phyloP scores from a whole-genome alignment of 2,888 invertebrate species.

The Parnassius mnemosyne region DNA sequence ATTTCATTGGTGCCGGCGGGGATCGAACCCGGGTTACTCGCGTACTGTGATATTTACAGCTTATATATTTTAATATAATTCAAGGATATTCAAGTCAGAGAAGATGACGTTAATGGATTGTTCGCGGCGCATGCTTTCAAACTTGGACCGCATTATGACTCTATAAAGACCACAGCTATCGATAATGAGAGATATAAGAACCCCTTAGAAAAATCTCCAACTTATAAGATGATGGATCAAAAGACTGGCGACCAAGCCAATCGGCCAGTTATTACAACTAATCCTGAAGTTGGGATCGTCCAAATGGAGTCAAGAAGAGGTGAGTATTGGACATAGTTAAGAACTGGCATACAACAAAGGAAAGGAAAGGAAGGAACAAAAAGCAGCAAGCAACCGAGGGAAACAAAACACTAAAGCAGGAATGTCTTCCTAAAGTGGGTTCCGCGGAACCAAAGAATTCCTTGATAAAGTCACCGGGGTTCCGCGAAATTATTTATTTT shows the following conservation, averaged over 20 bases:
- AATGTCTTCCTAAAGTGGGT: no score
- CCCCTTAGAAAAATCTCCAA: neutral
- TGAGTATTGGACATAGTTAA: neutral
- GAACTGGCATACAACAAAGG: neutral
- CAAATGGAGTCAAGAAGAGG: constrained; percentile 11
- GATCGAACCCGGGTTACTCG: no score
- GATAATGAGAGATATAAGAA: constrained; percentile 27
- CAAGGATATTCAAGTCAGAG: constrained; percentile 51
- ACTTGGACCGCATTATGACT: constrained; percentile 52
- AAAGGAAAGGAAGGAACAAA: no score
- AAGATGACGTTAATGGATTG: constrained; percentile 51
- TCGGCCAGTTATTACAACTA: constrained; percentile 7
- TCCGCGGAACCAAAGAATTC: no score
- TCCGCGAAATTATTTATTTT: no score
- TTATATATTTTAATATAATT: neutral
- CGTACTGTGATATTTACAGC: neutral
- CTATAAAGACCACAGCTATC: constrained; percentile 54
- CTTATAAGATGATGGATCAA: neutral
- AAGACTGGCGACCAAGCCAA: neutral
- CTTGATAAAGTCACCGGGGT: no score
- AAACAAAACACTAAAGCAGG: no score
- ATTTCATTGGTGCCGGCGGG: no score
- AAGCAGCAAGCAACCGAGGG: no score
- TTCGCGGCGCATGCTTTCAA: constrained; percentile 44
- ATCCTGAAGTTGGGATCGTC: constrained; percentile 11